A percentile compares a stretch with the other conserved stretches of the same genome.
Evolutionary conservation across 2,113 vertebrate species (phyloP).

Genomic region (Bambusicola thoracicus): DNA sequence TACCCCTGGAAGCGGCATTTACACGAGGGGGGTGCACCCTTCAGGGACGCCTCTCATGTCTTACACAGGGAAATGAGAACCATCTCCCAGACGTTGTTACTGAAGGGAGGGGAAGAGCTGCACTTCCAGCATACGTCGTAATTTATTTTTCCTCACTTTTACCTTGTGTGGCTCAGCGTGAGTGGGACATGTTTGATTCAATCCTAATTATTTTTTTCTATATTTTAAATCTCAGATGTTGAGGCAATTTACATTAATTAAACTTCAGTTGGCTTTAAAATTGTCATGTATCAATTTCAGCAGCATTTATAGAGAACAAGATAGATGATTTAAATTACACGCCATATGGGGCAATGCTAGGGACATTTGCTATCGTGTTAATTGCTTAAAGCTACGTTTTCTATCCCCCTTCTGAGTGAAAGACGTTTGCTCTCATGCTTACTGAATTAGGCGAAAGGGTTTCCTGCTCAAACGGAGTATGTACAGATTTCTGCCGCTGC

Average conservation of each 20-base stretch:
- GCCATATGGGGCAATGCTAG: slow-evolving; percentile 59
- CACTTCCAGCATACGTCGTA: background rate
- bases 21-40: background rate
- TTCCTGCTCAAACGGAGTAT: background rate
- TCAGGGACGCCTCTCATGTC: background rate
- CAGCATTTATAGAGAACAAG: slow-evolving; percentile 35
- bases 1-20: background rate
- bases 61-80: background rate
- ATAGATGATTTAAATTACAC: slow-evolving; percentile 63
- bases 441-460: background rate
- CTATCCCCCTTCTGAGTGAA: slow-evolving; percentile 8
- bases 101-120: background rate
- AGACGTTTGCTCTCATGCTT: slow-evolving; percentile 4
- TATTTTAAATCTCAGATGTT: slow-evolving; percentile 36
- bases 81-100: background rate
- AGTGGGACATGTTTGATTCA: background rate
- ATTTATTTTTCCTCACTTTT: background rate
- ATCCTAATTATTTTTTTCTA: slow-evolving; percentile 7
- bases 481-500: background rate
- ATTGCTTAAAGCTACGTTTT: slow-evolving; percentile 67
- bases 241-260: slow-evolving; percentile 63
- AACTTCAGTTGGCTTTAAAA: slow-evolving; percentile 52
- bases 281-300: slow-evolving; percentile 64
- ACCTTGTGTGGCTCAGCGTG: background rate
- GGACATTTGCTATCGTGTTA: slow-evolving; percentile 67